phyloP scores from a whole-genome alignment of 2,113 vertebrate species.

The Entelurus aequoreus region DNA sequence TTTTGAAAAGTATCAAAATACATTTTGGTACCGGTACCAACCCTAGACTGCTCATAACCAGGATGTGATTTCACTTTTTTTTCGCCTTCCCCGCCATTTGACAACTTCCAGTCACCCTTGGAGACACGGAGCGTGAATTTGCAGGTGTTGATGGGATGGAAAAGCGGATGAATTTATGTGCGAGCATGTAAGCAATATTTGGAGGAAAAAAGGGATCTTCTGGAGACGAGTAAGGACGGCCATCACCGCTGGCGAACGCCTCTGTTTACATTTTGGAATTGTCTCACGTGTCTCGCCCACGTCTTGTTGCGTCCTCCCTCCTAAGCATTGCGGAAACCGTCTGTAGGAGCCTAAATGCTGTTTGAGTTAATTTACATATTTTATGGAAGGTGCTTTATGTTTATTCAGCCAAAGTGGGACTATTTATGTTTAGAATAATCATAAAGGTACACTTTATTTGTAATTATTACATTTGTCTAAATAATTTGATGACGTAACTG shows the following conservation, averaged over 20 bases:
- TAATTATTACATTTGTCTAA: too few species aligned
- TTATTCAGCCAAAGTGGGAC: too few species aligned
- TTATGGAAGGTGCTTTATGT: too few species aligned
- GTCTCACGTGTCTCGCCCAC: constrained; percentile 27
- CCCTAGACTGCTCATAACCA: constrained; percentile 4
- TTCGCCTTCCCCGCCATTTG: background rate
- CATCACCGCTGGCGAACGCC: constrained; percentile 23
- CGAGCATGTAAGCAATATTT: constrained; percentile 46
- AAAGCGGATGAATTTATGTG: constrained; percentile 38
- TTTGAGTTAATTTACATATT: too few species aligned
- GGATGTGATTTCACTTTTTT: background rate
- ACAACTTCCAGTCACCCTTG: constrained; percentile 29
- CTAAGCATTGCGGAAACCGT: constrained; percentile 7
- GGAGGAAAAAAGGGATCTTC: constrained; percentile 23
- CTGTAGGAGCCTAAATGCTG: too few species aligned
- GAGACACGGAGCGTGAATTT: constrained; percentile 46
- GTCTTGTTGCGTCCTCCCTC: constrained; percentile 27
- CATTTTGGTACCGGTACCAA: too few species aligned
- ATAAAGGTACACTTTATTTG: too few species aligned
- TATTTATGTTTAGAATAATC: too few species aligned
- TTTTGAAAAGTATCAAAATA: too few species aligned
- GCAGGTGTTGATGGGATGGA: constrained; percentile 48
- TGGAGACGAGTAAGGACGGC: constrained; percentile 38
- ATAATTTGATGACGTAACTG: too few species aligned
- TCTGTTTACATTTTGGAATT: constrained; percentile 55